Percentiles rank a stretch among this genome's conserved stretches.
Conservation (phyloP, 2,797 vertebrate species). For the Parauchenoglanis ngamensis region DNA sequence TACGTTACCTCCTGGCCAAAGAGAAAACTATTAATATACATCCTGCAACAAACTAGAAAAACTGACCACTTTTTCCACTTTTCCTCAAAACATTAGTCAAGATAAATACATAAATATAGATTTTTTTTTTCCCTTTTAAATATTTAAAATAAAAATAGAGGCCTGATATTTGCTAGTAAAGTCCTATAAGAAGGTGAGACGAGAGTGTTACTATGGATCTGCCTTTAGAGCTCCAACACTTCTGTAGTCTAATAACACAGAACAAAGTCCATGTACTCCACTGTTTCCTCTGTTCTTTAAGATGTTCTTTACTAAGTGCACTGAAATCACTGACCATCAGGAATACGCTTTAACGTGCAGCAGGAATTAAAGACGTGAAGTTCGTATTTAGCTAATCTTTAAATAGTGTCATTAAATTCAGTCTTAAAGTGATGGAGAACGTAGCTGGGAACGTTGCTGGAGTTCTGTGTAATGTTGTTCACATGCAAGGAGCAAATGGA, state of each 20-base stretch:
- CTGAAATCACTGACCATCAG: neutral
- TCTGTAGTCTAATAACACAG: neutral
- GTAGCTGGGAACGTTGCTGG: neutral
- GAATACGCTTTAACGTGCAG: neutral
- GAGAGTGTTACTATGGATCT: neutral
- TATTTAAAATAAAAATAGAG: conserved; percentile 54
- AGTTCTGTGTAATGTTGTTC: neutral
- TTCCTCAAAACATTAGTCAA: conserved; percentile 59
- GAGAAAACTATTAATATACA: neutral
- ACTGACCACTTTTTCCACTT: conserved; percentile 5
- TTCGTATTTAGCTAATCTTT: neutral
- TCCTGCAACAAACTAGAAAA: conserved; percentile 21
- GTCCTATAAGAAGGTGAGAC: neutral
- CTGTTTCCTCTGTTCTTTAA: too few species aligned
- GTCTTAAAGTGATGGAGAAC: neutral
- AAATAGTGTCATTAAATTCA: neutral
- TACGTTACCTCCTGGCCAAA: conserved; percentile 26
- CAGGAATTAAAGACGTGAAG: neutral
- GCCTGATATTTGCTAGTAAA: conserved; percentile 46
- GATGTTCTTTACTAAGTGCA: neutral
- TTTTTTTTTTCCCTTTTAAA: conserved; percentile 56
- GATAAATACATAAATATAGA: conserved; percentile 74
- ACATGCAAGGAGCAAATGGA: neutral
- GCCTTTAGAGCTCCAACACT: neutral
- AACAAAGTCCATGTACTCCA: neutral